Conservation (phyloP, 1,140 invertebrate genomes). For the Leptopilina boulardi region DNA sequence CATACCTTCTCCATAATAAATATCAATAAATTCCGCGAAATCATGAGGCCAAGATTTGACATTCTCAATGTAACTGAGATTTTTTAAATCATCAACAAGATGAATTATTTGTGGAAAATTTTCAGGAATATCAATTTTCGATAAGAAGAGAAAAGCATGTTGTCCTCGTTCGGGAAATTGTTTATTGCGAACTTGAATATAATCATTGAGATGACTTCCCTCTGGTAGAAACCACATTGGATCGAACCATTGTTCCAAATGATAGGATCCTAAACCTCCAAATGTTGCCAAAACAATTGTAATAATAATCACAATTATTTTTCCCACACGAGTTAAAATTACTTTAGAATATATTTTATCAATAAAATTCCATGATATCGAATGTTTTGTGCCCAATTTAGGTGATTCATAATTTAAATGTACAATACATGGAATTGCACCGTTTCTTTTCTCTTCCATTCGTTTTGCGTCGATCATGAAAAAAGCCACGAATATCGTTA, state of each 20-base stretch:
- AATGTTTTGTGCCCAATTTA: slow-evolving; percentile 63
- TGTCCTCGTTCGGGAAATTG: slow-evolving; percentile 82
- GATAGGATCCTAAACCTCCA: slow-evolving; percentile 78
- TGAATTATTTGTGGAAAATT: slow-evolving; percentile 80
- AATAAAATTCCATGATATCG: slow-evolving; percentile 76
- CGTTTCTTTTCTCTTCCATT: slow-evolving; percentile 80
- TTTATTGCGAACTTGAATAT: slow-evolving; percentile 74
- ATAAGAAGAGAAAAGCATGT: slow-evolving; percentile 81
- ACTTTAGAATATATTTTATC: slow-evolving; percentile 78
- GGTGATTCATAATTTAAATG: slow-evolving; percentile 77
- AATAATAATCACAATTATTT: slow-evolving; percentile 77
- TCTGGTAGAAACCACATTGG: slow-evolving; percentile 86
- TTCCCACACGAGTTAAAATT: slow-evolving; percentile 79
- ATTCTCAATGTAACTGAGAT: slow-evolving; percentile 77
- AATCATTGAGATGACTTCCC: slow-evolving; percentile 82
- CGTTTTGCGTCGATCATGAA: slow-evolving; percentile 83
- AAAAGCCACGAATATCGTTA: slow-evolving; percentile 87
- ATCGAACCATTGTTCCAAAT: slow-evolving; percentile 86
- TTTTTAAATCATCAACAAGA: slow-evolving; percentile 76
- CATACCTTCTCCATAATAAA: slow-evolving; percentile 72
- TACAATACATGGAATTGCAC: slow-evolving; percentile 81
- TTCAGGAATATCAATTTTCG: slow-evolving; percentile 80
- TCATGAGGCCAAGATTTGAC: slow-evolving; percentile 80
- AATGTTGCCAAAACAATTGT: slow-evolving; percentile 78
- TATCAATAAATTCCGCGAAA: slow-evolving; percentile 80